Evolutionary conservation across 2,113 vertebrate genomes (phyloP), one percentile per base, ranked within the genome.

Genomic region (Erythrolamprus reginae): DNA sequence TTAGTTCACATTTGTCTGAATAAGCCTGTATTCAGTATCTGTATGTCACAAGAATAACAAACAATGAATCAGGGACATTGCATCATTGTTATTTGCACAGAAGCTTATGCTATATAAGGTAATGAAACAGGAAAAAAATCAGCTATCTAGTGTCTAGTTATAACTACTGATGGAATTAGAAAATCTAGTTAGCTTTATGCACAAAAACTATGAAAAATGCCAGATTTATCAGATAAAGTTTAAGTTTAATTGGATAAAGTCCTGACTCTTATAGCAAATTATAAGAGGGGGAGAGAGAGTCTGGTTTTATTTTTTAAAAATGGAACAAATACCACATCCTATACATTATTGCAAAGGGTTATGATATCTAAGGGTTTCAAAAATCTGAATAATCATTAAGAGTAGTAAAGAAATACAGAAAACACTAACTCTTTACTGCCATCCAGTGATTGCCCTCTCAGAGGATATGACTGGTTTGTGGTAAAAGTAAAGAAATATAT

Each of bases 1-100:
- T 82, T 92, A 84, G 84, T 51, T 92, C 13, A 89, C 86, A 87
- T 95, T 42, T 87, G 82, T 82, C 56, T 92, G 92, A 91, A 92
- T 91, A 87, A 94, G 93, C 90, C 90, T 91, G 89, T 50, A 93
- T 61, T 61, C 26, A 95, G 93, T 88, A 94, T 82, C 88, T 93
- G 88, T 85, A 55, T 92, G 92, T 89, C 53, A 92, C 92, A 94
- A 94, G 89, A 28, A 50, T 55, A 93, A 92, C 90, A 93, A 94
- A 93, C 84, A 90, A 91, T 1, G 56, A 91, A 92, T 92, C 92
- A 92, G 82, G 93, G 91, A 90, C 94, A 92, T 89, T 91, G 94
- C 94, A 95, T 94, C 93, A 92, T 92, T 86, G 88, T 88, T 92
- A 91, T 95, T 95, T 95, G 82, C 55, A 94, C 92, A 92, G 12